A percentile compares a stretch with the other conserved stretches of the same genome.
These are phyloP conservation scores for Semicossyphus pulcher DNA, from an alignment of 2,113 vertebrate species.

Conservation along the genomic window DNA sequence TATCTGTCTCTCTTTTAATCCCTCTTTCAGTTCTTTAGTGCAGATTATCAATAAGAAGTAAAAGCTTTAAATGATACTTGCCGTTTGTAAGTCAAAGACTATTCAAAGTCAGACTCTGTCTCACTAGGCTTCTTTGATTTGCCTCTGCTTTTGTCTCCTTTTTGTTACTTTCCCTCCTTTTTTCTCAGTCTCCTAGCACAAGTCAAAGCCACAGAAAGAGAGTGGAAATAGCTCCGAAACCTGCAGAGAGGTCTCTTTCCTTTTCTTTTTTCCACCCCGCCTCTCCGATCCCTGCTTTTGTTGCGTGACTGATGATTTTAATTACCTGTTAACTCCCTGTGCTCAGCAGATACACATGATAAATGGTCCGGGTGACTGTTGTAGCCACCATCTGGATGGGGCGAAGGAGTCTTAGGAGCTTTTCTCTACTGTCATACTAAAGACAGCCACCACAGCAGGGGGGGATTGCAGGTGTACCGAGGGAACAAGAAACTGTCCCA, in stretches of 20 bases:
- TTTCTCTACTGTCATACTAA: constrained; percentile 56
- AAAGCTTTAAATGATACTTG: constrained; percentile 43
- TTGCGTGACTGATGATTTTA: constrained; percentile 80
- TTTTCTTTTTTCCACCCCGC: constrained; percentile 21
- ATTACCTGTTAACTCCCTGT: constrained; percentile 79
- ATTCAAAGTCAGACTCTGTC: constrained; percentile 48
- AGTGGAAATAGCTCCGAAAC: constrained; percentile 18
- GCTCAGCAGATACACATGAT: constrained; percentile 80
- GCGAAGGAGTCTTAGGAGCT: constrained; percentile 57
- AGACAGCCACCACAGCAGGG: constrained; percentile 68
- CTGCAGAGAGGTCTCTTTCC: constrained; percentile 30
- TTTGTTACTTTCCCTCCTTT: background rate
- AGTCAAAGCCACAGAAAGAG: constrained; percentile 10
- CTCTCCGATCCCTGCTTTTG: constrained; percentile 60
- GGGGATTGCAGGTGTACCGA: constrained; percentile 62
- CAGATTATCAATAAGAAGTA: constrained; percentile 42
- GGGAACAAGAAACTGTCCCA: constrained; percentile 69
- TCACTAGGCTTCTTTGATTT: constrained; percentile 21
- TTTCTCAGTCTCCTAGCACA: background rate
- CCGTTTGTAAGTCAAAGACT: constrained; percentile 42
- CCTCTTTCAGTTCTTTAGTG: constrained; percentile 24
- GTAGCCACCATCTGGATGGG: constrained; percentile 74
- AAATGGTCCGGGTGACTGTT: constrained; percentile 65
- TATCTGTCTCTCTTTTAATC: constrained; percentile 36
- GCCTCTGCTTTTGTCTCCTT: background rate